Conservation (phyloP, 2,113 vertebrate species). For the Zootoca vivipara region DNA sequence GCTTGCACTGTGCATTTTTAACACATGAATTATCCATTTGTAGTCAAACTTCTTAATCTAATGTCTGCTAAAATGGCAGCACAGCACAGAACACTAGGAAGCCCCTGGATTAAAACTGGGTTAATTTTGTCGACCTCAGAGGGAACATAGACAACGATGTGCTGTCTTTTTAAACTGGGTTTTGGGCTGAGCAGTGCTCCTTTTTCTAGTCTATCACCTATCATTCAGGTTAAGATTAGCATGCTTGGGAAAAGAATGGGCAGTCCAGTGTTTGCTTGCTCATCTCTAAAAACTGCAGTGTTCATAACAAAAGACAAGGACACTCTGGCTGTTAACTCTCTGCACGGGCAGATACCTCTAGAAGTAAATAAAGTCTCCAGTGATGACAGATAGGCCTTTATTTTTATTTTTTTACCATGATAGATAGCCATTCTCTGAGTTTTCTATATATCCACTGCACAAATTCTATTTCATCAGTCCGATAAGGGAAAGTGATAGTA, state of each 20-base stretch:
- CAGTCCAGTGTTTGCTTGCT: not conserved
- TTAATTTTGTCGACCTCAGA: not conserved
- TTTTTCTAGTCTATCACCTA: not conserved
- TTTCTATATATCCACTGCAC: conserved; percentile 71
- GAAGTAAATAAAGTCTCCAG: conserved; percentile 80
- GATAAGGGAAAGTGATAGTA: conserved; percentile 83
- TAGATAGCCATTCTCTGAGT: conserved; percentile 77
- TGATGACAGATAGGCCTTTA: conserved; percentile 82
- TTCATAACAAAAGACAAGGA: conserved; percentile 64
- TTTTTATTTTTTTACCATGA: conserved; percentile 74
- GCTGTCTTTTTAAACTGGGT: not conserved
- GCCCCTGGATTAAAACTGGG: not conserved
- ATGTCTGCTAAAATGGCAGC: not conserved
- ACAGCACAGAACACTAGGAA: not conserved
- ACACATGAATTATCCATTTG: not conserved
- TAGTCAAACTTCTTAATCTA: not conserved
- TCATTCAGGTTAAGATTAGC: not conserved
- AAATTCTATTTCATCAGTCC: conserved; percentile 79
- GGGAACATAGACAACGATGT: not conserved
- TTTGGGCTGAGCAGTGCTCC: not conserved
- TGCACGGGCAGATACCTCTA: conserved; percentile 69
- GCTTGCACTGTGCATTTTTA: not conserved
- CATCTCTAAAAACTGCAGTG: conserved; percentile 19
- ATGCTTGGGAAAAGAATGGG: not conserved
- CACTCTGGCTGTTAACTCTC: conserved; percentile 64